Conservation (phyloP, 2,888 invertebrate genomes). For the Atherix ibis region DNA sequence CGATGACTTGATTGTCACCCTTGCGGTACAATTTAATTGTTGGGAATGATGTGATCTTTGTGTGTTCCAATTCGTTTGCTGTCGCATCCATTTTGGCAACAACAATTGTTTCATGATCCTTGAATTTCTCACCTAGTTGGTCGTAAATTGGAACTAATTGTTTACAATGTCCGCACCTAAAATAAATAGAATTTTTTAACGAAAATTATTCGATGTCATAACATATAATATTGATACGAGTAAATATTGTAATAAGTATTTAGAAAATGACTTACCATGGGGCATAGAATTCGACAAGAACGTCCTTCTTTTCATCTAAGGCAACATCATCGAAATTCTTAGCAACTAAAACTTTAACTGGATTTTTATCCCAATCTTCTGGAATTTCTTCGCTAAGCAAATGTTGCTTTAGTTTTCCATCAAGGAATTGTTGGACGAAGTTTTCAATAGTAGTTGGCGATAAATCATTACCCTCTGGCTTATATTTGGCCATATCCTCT, state of each 20-base stretch:
- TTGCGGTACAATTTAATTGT: constrained; percentile 90
- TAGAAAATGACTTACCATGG: constrained; percentile 54
- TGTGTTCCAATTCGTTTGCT: constrained; percentile 91
- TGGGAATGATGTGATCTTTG: constrained; percentile 88
- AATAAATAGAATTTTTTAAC: constrained; percentile 1
- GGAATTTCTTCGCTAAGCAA: constrained; percentile 87
- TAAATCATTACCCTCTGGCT: constrained; percentile 46
- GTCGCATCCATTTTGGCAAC: constrained; percentile 99
- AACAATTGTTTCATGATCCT: constrained; percentile 63
- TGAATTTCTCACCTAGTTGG: constrained; percentile 85
- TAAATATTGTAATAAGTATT: background rate
- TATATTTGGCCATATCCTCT: constrained; percentile 96
- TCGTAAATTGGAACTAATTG: constrained; percentile 95
- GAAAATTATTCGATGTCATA: background rate
- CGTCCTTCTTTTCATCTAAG: constrained; percentile 71
- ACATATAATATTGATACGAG: too few relatives aligned
- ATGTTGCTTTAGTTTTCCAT: constrained; percentile 88
- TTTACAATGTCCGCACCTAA: constrained; percentile 88
- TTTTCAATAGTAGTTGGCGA: constrained; percentile 32
- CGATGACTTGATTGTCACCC: constrained; percentile 71
- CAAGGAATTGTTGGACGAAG: constrained; percentile 82
- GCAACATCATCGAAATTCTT: constrained; percentile 92
- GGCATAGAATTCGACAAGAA: constrained; percentile 97
- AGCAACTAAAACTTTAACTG: constrained; percentile 84
- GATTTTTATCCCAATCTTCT: constrained; percentile 90